Base-by-base conservation (phyloP, 2,113 vertebrate genomes). In the Panthera uncia region DNA sequence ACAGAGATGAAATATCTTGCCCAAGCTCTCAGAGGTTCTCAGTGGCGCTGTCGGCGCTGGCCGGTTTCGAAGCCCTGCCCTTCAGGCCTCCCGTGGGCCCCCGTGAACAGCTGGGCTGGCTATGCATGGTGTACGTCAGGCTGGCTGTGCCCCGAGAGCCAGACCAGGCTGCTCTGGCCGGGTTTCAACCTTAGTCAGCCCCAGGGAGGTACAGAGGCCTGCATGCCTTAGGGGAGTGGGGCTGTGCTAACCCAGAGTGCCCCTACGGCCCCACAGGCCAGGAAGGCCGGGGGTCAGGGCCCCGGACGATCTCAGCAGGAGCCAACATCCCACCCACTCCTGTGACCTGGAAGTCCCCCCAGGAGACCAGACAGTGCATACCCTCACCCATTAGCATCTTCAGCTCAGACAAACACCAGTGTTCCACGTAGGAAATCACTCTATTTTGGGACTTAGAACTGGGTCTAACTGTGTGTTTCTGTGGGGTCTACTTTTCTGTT, bases 41-140 rank as follows among this genome's bases (percentile, higher is more conserved):
- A 29, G 45, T 0, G 4, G 21, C 3, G 18, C 55, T 25, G 14
- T 11, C 15, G 2, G 23, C 8, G 14, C 74, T 14, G 16, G 7
- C 12, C 71, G 4, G 5, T 33, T 57, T 13, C 0, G 3, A 11
- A 79, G 33, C 31, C 45, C 9, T 2, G 0, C 6, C 16, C 41
- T 65, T 10, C 45, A 15, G 11, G 25, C 14, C 19, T 27, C 25
- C 33, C 27, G 14, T 4, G 50, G 68, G 76, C 9, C 48, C 38
- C 52, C 31, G 23, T 19, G 57, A 57, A 23, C 21, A 4, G 41
- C 45, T 33, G 10, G 55, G n/a, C 57, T 41, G 61, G 13, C n/a
- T 1, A 3, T 23, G 15, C 66, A 13, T 2, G 0, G 36, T 0
- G 0, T 10, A 0, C 2, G 29, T 33, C 6, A 2, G 41, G 45